Conservation (phyloP, 2,113 vertebrate species). For the Cacatua alba region DNA sequence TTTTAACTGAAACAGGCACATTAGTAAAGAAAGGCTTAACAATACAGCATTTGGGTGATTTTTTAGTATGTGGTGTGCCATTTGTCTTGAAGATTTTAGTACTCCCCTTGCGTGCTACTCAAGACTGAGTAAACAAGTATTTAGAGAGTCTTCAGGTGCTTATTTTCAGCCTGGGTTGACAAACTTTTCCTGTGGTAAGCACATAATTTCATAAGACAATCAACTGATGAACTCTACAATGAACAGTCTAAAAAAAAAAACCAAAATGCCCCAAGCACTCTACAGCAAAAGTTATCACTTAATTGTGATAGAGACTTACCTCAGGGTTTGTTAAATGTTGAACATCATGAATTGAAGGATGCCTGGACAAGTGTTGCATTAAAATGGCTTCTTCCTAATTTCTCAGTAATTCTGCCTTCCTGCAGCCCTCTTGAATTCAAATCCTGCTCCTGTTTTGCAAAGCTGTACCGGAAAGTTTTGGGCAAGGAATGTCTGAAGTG, state of each 20-base stretch:
- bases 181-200: background rate
- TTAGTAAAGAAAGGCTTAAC: background rate
- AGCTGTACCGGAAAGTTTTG: slow-evolving; percentile 15
- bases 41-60: background rate
- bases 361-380: background rate
- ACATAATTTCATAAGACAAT: background rate
- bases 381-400: background rate
- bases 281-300: background rate
- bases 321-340: background rate
- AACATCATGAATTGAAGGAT: background rate
- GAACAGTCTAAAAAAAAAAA: background rate
- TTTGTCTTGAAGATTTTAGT: background rate
- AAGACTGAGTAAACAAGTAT: background rate
- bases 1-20: background rate
- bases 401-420: background rate
- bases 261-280: background rate
- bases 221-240: background rate
- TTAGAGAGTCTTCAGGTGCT: background rate
- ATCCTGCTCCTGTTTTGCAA: background rate
- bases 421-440: background rate
- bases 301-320: background rate
- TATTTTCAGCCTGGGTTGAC: background rate
- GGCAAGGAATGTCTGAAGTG: background rate
- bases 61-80: background rate
- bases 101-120: background rate